Evolutionary conservation across 2,888 invertebrate species (phyloP), one percentile per base, ranked within the genome.

Genomic region (Crepidodera aurea): DNA sequence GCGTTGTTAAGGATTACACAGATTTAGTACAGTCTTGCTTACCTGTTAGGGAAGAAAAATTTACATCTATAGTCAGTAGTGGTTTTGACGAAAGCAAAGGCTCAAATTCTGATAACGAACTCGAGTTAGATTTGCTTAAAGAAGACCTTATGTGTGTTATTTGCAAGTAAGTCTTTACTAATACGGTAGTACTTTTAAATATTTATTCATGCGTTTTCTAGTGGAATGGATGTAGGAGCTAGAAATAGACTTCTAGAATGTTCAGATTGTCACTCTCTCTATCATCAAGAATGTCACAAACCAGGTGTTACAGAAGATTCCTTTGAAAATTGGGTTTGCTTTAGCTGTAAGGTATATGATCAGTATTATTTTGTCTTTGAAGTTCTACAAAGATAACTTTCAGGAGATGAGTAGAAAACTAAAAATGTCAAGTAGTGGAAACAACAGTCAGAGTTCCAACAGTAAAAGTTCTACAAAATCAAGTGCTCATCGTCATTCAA

Each of bases 201-300:
- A 25, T n/a, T n/a, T n/a, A n/a, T n/a, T n/a, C n/a, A n/a, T n/a
- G n/a, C n/a, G n/a, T 15, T 18, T 64, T 70, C 51, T 58, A 77
- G 77, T 70, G 91, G 90, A 74, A 93, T 95, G 86, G 92, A 93
- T 67, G 90, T 94, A 15, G 90, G 90, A 42, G 92, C 93, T 13
- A 89, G 91, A 53, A 97, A 97, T 80, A 88, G 92, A 58, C 83
- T 97, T 7, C 90, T 97, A 0, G 97, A 97, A 79, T 97, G 97
- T 82, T 90, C 90, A 51, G 93, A 92, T 70, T 97, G 97, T 75
- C 94, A 94, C 77, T 88, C 89, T 32, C 83, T 96, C 0, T 97
- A 96, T 79, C 97, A 97, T 80, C 96, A 96, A 84, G 95, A 95
- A 78, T 97, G 97, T 73, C 97, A 97, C 76, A 88, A 88, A 71